These are phyloP conservation scores for Numenius phaeopus DNA, from an alignment of 2,797 vertebrate species.

Conservation along the genomic window DNA sequence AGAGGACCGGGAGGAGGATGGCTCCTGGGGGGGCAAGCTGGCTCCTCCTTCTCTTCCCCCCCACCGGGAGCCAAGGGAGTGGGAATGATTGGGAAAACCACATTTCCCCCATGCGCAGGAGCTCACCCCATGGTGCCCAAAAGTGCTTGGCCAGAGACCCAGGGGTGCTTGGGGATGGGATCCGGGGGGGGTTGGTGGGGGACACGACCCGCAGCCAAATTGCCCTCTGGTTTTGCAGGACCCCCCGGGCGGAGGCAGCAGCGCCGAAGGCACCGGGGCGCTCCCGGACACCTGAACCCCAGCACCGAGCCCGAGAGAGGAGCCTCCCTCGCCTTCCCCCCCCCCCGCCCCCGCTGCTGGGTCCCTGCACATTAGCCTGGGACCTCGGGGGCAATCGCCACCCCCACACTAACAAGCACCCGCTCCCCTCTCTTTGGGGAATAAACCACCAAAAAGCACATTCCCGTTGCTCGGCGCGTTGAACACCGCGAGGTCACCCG, in stretches of 20 bases:
- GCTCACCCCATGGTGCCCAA: not conserved
- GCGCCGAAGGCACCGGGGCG: not conserved
- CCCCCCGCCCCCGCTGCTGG: not conserved
- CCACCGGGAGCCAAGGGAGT: not conserved
- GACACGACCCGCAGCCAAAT: accelerated
- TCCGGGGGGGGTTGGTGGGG: not conserved
- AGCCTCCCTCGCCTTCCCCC: not conserved
- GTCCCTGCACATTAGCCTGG: accelerated
- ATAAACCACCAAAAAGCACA: not conserved
- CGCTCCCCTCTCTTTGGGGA: not conserved
- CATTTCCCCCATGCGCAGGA: accelerated
- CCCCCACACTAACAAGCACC: accelerated
- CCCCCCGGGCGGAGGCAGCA: not conserved
- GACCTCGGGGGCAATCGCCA: not conserved
- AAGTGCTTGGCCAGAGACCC: not conserved
- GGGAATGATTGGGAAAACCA: not conserved
- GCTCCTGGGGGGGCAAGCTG: accelerated
- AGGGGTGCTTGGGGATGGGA: not conserved
- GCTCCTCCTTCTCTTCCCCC: not conserved
- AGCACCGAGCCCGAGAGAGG: not conserved
- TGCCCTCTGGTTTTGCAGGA: not conserved
- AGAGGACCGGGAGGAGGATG: not conserved
- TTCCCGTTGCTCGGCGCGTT: accelerated
- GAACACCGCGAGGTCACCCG: not conserved
- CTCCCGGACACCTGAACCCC: not conserved